Conservation (phyloP, 2,113 vertebrate species). For the Elaphurus davidianus region DNA sequence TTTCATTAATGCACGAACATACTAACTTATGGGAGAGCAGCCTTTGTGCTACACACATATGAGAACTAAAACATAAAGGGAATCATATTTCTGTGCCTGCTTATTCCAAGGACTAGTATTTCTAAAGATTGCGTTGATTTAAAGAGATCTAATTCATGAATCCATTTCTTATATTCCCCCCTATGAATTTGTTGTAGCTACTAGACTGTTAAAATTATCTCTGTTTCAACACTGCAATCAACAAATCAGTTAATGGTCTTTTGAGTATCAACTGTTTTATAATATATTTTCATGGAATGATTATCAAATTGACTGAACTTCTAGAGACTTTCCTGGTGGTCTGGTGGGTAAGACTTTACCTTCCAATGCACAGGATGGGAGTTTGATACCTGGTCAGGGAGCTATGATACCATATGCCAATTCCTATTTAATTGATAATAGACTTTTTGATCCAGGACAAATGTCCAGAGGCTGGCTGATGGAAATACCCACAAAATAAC, state of each 20-base stretch:
- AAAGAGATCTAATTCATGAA: neutral
- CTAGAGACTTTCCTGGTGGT: neutral
- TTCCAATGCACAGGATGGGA: neutral
- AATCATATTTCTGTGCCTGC: neutral
- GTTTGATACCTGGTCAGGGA: neutral
- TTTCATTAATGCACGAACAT: neutral
- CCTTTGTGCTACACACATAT: accelerated
- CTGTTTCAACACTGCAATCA: neutral
- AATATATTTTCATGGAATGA: neutral
- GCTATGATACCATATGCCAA: neutral
- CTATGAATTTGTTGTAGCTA: neutral
- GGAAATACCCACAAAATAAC: neutral
- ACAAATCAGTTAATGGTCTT: neutral
- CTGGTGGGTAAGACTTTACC: neutral
- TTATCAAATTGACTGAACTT: neutral
- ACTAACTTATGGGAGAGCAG: neutral
- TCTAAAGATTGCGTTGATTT: neutral
- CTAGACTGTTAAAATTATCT: neutral
- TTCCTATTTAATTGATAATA: neutral
- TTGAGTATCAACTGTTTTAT: neutral
- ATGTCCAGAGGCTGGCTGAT: neutral
- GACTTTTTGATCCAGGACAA: neutral
- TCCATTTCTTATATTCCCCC: neutral
- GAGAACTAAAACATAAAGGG: neutral
- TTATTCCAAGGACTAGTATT: neutral